Evolutionary conservation across 2,888 invertebrate species (phyloP).

Genomic region (Pachymerium ferrugineum): DNA sequence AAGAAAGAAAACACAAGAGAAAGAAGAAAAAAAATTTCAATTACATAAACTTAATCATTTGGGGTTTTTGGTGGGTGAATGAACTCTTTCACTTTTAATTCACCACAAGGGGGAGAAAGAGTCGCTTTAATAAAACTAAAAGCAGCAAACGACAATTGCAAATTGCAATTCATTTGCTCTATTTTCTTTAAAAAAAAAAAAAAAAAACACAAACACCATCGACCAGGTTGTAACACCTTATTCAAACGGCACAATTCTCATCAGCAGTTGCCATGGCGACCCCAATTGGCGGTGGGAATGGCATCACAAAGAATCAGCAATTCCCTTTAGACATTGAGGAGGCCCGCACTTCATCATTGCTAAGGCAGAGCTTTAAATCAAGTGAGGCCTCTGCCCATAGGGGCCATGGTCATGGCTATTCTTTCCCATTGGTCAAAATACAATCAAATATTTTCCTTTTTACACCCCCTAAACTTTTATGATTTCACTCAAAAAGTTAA

Average conservation of each 20-base stretch:
- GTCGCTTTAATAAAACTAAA: conserved; percentile 17
- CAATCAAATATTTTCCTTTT: conserved; percentile 23
- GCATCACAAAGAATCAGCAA: conserved; percentile 24
- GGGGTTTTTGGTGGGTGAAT: conserved; percentile 20
- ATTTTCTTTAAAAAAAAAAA: not conserved
- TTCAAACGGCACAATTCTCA: not conserved
- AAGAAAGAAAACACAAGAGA: not conserved
- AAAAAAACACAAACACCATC: not conserved
- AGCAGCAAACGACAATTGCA: not conserved
- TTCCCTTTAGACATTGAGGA: conserved; percentile 9
- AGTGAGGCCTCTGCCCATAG: conserved; percentile 3
- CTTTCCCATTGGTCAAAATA: not conserved
- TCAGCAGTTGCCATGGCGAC: conserved; percentile 7
- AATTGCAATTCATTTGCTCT: not conserved
- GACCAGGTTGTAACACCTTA: not conserved
- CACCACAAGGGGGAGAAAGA: not conserved
- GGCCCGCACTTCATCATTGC: conserved; percentile 23
- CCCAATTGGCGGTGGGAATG: not conserved
- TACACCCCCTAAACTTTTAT: no score
- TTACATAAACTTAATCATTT: conserved; percentile 12
- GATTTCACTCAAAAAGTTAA: not conserved
- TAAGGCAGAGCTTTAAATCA: conserved; percentile 25
- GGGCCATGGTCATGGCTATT: conserved; percentile 2
- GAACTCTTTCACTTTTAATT: conserved; percentile 19
- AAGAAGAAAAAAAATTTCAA: not conserved